Percentiles rank a stretch among this genome's conserved stretches.
Conservation (phyloP, 2,797 vertebrate genomes). For the Galago senegalensis region DNA sequence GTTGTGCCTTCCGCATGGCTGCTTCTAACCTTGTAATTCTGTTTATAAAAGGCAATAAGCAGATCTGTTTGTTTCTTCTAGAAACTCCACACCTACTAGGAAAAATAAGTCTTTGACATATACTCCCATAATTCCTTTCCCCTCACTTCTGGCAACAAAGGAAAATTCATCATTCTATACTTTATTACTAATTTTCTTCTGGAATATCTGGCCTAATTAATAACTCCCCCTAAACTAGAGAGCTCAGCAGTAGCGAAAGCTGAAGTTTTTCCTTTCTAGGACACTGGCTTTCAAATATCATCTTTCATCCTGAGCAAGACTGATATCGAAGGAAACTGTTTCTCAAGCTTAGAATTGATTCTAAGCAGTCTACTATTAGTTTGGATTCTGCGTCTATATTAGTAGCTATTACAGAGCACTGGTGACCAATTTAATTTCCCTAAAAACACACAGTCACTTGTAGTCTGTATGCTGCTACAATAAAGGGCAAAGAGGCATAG, state of each 20-base stretch:
- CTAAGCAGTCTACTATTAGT: constrained; percentile 1
- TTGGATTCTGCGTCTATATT: constrained; percentile 40
- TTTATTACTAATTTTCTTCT: constrained; percentile 61
- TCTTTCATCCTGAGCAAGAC: constrained; percentile 15
- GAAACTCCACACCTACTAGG: constrained; percentile 92
- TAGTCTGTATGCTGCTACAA: neutral
- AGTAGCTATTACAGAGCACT: neutral
- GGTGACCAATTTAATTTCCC: constrained; percentile 45
- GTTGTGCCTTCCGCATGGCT: constrained; percentile 88
- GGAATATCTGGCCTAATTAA: constrained; percentile 26
- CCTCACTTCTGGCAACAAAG: constrained; percentile 50
- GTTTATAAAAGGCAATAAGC: constrained; percentile 90
- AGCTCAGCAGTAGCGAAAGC: neutral
- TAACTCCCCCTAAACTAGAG: constrained; percentile 12
- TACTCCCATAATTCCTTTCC: neutral
- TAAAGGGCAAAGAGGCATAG: neutral
- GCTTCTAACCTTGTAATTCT: constrained; percentile 90
- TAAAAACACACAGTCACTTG: neutral
- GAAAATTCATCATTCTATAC: constrained; percentile 36
- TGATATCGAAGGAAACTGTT: neutral
- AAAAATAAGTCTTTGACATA: constrained; percentile 62
- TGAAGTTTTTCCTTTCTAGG: neutral
- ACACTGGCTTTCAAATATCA: neutral
- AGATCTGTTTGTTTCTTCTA: constrained; percentile 92
- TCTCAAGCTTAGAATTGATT: constrained; percentile 59